These are phyloP conservation scores for Blastobasis adustella DNA, from an alignment of 2,888 invertebrate genomes.

Conservation along the genomic window DNA sequence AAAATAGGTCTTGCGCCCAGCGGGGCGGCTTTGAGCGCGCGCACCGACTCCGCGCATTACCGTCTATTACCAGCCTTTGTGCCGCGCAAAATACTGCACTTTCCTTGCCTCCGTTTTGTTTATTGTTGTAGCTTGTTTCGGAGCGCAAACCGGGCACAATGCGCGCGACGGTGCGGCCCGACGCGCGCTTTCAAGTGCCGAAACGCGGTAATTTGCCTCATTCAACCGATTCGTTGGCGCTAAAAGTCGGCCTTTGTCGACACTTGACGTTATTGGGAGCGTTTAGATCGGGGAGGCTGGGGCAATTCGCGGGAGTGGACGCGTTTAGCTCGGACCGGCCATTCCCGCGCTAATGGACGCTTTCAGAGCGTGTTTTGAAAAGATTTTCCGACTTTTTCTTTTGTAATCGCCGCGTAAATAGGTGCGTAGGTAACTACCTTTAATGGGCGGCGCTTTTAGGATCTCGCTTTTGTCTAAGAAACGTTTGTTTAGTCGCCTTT, in stretches of 20 bases:
- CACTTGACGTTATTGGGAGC: conserved; percentile 68
- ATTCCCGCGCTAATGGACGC: conserved; percentile 42
- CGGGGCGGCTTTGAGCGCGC: conserved; percentile 43
- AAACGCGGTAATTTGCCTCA: conserved; percentile 71
- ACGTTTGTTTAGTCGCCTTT: too few species aligned
- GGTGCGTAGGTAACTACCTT: too few species aligned
- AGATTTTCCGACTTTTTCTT: conserved; percentile 21
- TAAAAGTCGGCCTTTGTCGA: conserved; percentile 71
- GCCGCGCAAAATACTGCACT: conserved; percentile 68
- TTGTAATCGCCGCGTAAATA: too few species aligned
- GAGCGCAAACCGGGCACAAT: conserved; percentile 66
- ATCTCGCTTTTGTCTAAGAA: too few species aligned
- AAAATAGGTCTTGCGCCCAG: conserved; percentile 35
- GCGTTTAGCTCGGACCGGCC: conserved; percentile 36
- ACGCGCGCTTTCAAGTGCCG: conserved; percentile 65
- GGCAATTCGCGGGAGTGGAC: conserved; percentile 65
- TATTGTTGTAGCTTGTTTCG: conserved; percentile 73
- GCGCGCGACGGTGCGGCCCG: conserved; percentile 56
- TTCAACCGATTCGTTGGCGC: conserved; percentile 55
- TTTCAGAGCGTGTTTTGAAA: conserved; percentile 33
- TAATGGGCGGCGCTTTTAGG: too few species aligned
- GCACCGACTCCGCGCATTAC: conserved; percentile 62
- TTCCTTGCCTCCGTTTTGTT: conserved; percentile 72
- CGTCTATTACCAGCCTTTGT: conserved; percentile 66
- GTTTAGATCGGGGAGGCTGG: conserved; percentile 62